Evolutionary conservation across 2,797 vertebrate genomes (phyloP), one percentile per base, ranked within the genome.

Genomic region (Peromyscus eremicus): DNA sequence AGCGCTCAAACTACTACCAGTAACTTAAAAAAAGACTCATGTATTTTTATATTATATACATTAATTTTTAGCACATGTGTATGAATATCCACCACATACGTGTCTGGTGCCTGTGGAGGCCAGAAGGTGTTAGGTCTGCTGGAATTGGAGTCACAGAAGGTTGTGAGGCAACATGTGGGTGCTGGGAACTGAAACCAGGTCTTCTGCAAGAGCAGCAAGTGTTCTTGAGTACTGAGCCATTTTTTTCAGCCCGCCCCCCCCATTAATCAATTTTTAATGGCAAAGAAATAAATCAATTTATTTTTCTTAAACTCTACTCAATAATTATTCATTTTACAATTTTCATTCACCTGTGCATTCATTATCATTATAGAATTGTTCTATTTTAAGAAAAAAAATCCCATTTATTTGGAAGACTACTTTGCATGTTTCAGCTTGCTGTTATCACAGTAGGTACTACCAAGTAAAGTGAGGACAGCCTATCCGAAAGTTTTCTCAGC

Each of bases 321-420:
- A 55, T 86, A 94, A 92, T 68, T 93, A 57, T 29, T 40, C 55
- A 62, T 71, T 82, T 94, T 91, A 80, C 27, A 66, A 77, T 81
- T 95, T 92, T 57, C 8, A 92, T 60, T 49, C 43, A 23, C 29
- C 0, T 77, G 27, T 29, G 11, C 3, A 37, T 43, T 91, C 87
- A 71, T 80, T 64, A 52, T 1, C 32, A 25, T 46, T 4, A n/a
- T 6, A 52, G 6, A 52, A 70, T n/a, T 70, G 32, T 27, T 85
- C 46, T 34, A 14, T 57, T 91, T 95, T 89, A 55, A 71, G 29
- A 86, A 77, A 85, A 85, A 52, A 71, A 19, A 11, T 52, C 9
- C 52, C 40, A 49, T 46, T 60, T 25, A 76, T 52, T 70, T 66
- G 49, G 82, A 90, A 46, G 32, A 76, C 83, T 88, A 2, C 27